phyloP scores from a whole-genome alignment of 1,140 invertebrate species.

The Lordiphosa stackelbergi region DNA sequence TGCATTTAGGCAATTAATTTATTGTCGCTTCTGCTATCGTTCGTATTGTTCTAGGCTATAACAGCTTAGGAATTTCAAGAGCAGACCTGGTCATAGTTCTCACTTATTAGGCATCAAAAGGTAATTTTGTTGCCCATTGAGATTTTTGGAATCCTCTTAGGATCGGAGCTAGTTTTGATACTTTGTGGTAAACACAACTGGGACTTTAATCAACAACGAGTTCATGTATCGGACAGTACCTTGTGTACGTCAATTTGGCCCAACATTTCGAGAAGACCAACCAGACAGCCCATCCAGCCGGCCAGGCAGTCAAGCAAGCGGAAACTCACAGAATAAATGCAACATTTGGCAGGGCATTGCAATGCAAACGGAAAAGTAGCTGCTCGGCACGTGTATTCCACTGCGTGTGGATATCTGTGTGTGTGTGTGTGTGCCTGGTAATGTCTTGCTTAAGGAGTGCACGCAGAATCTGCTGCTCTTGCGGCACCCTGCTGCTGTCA shows the following conservation, averaged over 20 bases:
- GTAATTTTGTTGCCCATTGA: neutral
- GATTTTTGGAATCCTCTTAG: too few species aligned
- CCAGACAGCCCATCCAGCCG: conserved; percentile 6
- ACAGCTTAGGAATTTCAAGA: too few species aligned
- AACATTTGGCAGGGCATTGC: conserved; percentile 69
- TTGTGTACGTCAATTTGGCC: neutral
- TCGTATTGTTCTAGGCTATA: too few species aligned
- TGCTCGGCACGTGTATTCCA: conserved; percentile 25
- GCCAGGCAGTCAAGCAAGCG: conserved; percentile 30
- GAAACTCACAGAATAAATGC: conserved; percentile 72
- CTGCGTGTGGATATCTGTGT: neutral
- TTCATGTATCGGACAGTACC: neutral
- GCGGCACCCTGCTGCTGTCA: conserved; percentile 51
- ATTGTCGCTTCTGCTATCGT: too few species aligned
- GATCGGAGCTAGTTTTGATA: too few species aligned
- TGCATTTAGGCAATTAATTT: too few species aligned
- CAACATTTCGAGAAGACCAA: conserved; percentile 1
- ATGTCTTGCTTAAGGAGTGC: conserved; percentile 26
- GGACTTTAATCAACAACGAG: too few species aligned
- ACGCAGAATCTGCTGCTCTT: conserved; percentile 27
- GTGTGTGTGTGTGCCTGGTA: conserved; percentile 16
- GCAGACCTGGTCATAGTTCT: too few species aligned
- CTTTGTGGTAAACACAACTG: too few species aligned
- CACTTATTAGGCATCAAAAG: too few species aligned
- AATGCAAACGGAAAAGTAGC: conserved; percentile 62